phyloP scores from a whole-genome alignment of 1,140 invertebrate genomes.

The Trachymyrmex septentrionalis region DNA sequence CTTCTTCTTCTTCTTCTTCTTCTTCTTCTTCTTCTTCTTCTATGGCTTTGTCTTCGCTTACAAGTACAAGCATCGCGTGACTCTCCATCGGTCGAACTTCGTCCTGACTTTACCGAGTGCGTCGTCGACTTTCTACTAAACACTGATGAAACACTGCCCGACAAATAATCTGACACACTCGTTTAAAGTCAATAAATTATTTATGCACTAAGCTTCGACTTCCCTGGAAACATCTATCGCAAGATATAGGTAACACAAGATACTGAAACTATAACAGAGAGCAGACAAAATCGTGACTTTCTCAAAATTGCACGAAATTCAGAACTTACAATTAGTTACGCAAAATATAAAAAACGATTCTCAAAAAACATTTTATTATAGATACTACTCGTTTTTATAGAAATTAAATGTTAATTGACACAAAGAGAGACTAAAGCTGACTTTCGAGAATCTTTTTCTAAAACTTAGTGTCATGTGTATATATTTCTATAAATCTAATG shows the following conservation, averaged over 20 bases:
- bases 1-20: constrained; percentile 49
- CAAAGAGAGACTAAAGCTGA: not conserved
- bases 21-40: constrained; percentile 55
- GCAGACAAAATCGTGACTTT: not conserved
- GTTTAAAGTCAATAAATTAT: constrained; percentile 68
- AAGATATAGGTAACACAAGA: not conserved
- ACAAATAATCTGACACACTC: constrained; percentile 53
- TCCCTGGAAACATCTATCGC: not conserved
- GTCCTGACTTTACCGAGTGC: constrained; percentile 49
- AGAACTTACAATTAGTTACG: not conserved
- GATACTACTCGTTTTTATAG: not conserved
- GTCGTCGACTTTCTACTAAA: constrained; percentile 61
- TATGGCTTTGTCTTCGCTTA: constrained; percentile 58
- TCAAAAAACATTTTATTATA: not conserved
- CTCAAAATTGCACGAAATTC: not conserved
- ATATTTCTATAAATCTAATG: not conserved
- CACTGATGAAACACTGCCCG: constrained; percentile 64
- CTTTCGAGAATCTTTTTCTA: not conserved
- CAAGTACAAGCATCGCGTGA: constrained; percentile 40
- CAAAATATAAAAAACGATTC: not conserved
- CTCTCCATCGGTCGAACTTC: constrained; percentile 64
- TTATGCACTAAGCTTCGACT: constrained; percentile 37
- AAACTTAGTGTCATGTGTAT: too few relatives aligned
- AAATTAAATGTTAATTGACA: not conserved
- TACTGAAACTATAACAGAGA: not conserved